phyloP scores from a whole-genome alignment of 2,888 invertebrate species.

The Megastigmus dorsalis region DNA sequence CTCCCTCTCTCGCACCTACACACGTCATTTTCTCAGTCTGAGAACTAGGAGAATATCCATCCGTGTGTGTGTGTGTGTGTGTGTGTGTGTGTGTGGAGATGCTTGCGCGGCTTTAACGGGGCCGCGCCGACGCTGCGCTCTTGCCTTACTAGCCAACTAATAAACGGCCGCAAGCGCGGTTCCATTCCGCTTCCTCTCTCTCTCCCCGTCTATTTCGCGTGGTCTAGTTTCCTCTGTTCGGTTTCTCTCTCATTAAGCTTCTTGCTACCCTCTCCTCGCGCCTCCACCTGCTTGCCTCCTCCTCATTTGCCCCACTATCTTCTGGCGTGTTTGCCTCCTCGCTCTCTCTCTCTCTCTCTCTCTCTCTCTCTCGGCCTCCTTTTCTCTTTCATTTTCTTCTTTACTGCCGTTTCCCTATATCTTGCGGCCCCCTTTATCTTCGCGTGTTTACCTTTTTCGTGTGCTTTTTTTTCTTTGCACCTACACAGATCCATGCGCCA shows the following conservation, averaged over 20 bases:
- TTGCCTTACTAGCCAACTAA: constrained; percentile 63
- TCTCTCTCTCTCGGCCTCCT: constrained; percentile 36
- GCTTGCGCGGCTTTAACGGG: constrained; percentile 18
- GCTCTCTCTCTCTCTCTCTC: background rate
- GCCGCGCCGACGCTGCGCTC: constrained; percentile 11
- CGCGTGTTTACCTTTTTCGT: constrained; percentile 28
- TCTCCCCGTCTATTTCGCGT: constrained; percentile 40
- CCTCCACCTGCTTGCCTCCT: background rate
- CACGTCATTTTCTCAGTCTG: too few species aligned
- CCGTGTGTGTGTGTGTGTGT: too few species aligned
- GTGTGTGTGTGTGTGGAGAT: too few species aligned
- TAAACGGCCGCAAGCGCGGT: constrained; percentile 59
- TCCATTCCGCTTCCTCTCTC: constrained; percentile 51
- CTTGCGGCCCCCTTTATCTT: constrained; percentile 6
- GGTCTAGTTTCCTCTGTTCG: constrained; percentile 37
- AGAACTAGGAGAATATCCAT: too few species aligned
- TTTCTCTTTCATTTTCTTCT: background rate
- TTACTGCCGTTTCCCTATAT: too few species aligned
- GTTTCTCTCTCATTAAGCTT: constrained; percentile 47
- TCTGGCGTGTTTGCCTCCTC: background rate
- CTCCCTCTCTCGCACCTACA: too few species aligned
- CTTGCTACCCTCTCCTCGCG: constrained; percentile 2
- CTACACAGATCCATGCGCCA: background rate
- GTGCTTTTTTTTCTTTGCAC: constrained; percentile 30
- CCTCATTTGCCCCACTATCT: constrained; percentile 19